Evolutionary conservation across 2,888 invertebrate species (phyloP), one percentile per base, ranked within the genome.

Genomic region (Helobdella robusta): DNA sequence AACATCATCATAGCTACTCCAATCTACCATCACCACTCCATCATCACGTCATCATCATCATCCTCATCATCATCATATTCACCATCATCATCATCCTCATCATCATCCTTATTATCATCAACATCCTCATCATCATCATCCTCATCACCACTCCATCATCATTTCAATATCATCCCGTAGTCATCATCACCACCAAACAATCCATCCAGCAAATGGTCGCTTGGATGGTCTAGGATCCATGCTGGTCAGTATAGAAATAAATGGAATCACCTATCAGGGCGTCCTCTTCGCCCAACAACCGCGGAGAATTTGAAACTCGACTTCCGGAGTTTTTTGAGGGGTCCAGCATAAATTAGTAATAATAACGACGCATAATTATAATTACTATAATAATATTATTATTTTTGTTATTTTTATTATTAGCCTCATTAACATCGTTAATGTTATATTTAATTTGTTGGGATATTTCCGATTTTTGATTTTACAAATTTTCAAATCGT

Each of bases 201-300:
- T 23, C 40, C 35, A 3, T 65, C 4, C 75, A 90, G 92, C 88
- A 72, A 89, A 89, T 75, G 86, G 88, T 32, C 84, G 85, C 70
- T 73, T 78, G 6, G 88, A 87, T 73, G 87, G 89, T 15, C 90
- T 91, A 76, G 89, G 87, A 75, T 91, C 93, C 65, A 82, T 97
- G 70, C 87, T 89, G 46, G 92, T 97, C 36, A 91, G 90, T 75
- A 91, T 98, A 87, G 93, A 97, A 80, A 84, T 97, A 69, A 94
- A 97, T 78, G 95, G 95, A 54, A 86, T 90, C 63, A 88, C 89
- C 80, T 98, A 95, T 80, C 90, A 94, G 81, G 95, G 97, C 25
- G 89, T 95, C 8, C 84, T 97, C 6, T 91, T 91, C 79, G 78
- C 79, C 15, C 77, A 78, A 64, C 76, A 74, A 60, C 74, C 62